Conservation (phyloP, 2,888 invertebrate species). For the Latrodectus elegans region DNA sequence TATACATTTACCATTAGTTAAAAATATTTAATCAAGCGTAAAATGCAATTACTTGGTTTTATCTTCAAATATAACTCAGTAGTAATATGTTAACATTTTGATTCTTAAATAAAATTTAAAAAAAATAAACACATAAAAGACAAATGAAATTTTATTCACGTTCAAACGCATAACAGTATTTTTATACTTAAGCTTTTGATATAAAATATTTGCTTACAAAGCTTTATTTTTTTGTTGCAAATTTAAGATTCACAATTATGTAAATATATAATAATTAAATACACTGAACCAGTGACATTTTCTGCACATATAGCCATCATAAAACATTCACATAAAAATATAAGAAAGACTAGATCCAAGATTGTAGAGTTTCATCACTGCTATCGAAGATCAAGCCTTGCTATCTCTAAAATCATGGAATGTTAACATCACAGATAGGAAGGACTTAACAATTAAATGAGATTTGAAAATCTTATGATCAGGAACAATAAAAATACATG, state of each 20-base stretch:
- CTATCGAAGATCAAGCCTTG: conserved; percentile 58
- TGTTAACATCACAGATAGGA: conserved; percentile 68
- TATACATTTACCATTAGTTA: no score
- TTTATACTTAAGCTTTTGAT: conserved; percentile 47
- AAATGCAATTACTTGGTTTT: no score
- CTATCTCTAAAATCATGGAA: conserved; percentile 60
- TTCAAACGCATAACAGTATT: conserved; percentile 46
- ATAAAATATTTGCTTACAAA: conserved; percentile 49
- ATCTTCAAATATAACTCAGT: no score
- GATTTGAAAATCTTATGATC: conserved; percentile 32
- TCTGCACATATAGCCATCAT: conserved; percentile 18
- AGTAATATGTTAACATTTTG: no score
- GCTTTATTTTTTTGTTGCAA: conserved; percentile 14
- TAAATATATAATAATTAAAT: conserved; percentile 45
- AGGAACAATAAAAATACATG: conserved; percentile 54
- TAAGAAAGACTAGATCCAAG: conserved; percentile 66
- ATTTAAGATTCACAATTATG: conserved; percentile 13
- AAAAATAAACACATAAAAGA: background rate
- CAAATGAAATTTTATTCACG: conserved; percentile 53
- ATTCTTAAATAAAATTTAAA: no score
- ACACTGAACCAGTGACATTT: conserved; percentile 16
- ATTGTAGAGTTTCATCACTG: conserved; percentile 62
- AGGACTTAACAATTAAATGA: conserved; percentile 60
- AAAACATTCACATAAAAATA: conserved; percentile 53
- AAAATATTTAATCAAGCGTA: no score